Conservation (phyloP, 23 tunicate species). For the Botrylloides violaceus region DNA sequence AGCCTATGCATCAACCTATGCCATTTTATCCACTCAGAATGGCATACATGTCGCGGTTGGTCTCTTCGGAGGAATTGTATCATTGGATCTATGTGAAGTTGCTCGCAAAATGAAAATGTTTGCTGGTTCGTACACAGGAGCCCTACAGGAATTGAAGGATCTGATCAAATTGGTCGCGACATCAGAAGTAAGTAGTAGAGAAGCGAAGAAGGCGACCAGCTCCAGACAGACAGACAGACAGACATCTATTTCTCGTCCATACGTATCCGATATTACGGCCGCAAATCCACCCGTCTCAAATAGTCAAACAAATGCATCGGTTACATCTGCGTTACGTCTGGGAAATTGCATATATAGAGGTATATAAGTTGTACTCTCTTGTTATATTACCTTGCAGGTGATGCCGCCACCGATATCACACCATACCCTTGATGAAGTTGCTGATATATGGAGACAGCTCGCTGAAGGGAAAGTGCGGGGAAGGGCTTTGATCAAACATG, state of each 20-base stretch:
- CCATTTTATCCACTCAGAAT: conserved; percentile 11
- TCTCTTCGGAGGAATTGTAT: conserved; percentile 28
- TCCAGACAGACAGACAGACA: too few species aligned
- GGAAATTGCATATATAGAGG: too few species aligned
- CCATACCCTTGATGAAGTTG: conserved; percentile 24
- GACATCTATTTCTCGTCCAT: too few species aligned
- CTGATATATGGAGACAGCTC: conserved; percentile 3
- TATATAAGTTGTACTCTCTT: neutral
- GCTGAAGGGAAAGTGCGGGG: conserved; percentile 33
- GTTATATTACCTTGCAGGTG: neutral
- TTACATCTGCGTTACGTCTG: too few species aligned
- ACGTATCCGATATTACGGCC: too few species aligned
- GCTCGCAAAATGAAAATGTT: conserved; percentile 29
- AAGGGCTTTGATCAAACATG: conserved; percentile 20
- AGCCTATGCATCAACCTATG: neutral
- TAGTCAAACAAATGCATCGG: too few species aligned
- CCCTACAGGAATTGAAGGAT: conserved; percentile 19
- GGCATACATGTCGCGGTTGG: conserved; percentile 45
- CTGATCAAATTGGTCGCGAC: conserved; percentile 24
- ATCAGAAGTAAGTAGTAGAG: too few species aligned
- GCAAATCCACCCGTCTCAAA: too few species aligned
- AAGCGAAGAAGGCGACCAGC: too few species aligned
- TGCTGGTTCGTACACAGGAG: conserved; percentile 31
- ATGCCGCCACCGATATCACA: conserved; percentile 29
- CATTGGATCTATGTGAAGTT: conserved; percentile 17